Evolutionary conservation across 1,140 invertebrate genomes (phyloP).

Genomic region (Gyrodactylus salaris): DNA sequence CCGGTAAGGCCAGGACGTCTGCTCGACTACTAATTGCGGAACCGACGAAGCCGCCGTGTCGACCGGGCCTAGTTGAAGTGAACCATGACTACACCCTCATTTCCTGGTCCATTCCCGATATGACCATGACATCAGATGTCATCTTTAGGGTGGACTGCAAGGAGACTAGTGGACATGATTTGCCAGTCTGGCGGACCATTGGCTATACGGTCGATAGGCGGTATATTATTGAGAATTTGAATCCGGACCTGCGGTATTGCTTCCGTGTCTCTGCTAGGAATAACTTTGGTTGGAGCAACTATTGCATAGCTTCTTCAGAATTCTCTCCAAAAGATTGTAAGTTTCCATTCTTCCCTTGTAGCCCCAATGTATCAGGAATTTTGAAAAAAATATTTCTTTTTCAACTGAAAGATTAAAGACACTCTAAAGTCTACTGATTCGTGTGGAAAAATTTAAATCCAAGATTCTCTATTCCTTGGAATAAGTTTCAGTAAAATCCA

Average conservation of each 20-base stretch:
- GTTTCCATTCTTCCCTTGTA: no score
- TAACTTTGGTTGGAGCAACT: background rate
- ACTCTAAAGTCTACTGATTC: no score
- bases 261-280: background rate
- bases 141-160: background rate
- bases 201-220: background rate
- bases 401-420: no score
- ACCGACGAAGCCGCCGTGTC: background rate
- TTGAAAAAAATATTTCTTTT: no score
- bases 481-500: no score
- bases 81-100: background rate
- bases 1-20: background rate
- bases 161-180: background rate
- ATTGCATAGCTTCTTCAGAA: background rate
- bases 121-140: background rate
- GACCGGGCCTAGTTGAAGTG: background rate
- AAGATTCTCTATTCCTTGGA: no score
- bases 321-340: background rate
- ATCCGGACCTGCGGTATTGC: background rate
- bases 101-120: background rate
- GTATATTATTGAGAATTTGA: background rate
- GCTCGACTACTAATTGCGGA: background rate
- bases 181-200: background rate
- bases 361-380: no score
- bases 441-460: no score